Base-by-base conservation (phyloP, 1,140 invertebrate species). In the Gryon sp. region DNA sequence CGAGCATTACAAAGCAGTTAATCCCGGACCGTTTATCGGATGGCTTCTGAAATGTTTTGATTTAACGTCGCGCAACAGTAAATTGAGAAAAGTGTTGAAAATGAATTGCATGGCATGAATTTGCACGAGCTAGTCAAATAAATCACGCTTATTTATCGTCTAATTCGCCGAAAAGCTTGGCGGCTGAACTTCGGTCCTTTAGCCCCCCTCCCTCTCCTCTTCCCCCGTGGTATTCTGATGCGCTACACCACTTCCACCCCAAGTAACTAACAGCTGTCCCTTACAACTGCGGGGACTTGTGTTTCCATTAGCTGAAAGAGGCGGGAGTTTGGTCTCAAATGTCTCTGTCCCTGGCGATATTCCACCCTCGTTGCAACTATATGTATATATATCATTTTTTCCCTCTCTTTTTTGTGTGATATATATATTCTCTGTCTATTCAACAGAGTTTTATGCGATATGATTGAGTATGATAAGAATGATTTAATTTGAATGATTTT, bases 131-230 rank as follows among this genome's bases (percentile, higher is more conserved):
- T 30, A 28, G 41, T 55, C 20, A 62, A 57, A 68, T 84, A 82
- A 84, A 84, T 84, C 81, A 82, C 74, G 59, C 74, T 80, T 82
- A 83, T 83, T 84, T 83, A 84, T 83, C 77, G 80, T 78, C 70
- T 83, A 84, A 84, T 84, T 82, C 79, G 77, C 52, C 52, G 70
- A 76, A 84, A 77, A 83, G 82, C 79, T 78, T 74, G 40, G 20
- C 59, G 50, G 65, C 65, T 53, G 53, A 78, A 74, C 52, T n/a
- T 65, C 60, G 46, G 19, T 63, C 36, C 16, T n/a, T 16, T 11
- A 9, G 12, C 30, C 14, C n/a, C n/a, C n/a, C n/a, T n/a, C n/a
- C n/a, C n/a, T n/a, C n/a, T n/a, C n/a, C n/a, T n/a, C n/a, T n/a
- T 26, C 7, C 19, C 36, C 11, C 8, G n/a, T n/a, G 2, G 5